Evolutionary conservation across 1,140 invertebrate genomes (phyloP).

Genomic region (Dolichoris vasculosae): DNA sequence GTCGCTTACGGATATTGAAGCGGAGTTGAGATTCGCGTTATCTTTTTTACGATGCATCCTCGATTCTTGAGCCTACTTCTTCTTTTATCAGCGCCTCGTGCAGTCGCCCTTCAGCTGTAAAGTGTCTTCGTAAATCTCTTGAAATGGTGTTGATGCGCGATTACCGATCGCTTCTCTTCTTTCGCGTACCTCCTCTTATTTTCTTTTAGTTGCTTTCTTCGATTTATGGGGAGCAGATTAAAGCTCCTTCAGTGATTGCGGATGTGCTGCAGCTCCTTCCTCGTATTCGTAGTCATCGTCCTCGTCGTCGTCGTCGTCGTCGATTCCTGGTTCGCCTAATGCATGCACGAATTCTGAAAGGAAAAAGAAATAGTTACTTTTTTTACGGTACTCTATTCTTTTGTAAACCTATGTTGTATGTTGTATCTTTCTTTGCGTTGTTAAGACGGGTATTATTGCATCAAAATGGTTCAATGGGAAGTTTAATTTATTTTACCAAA

Average conservation of each 20-base stretch:
- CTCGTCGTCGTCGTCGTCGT: constrained; percentile 86
- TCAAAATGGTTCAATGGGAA: too few relatives aligned
- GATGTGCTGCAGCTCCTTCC: neutral
- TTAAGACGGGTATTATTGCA: too few relatives aligned
- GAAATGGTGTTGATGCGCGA: neutral
- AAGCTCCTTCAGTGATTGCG: neutral
- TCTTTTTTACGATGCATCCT: neutral
- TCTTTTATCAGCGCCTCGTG: neutral
- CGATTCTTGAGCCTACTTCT: neutral
- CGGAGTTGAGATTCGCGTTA: neutral
- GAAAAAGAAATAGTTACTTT: neutral
- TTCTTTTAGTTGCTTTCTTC: neutral
- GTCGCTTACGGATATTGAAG: neutral
- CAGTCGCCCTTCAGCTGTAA: neutral
- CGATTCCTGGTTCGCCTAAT: constrained; percentile 84
- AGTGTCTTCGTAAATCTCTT: constrained; percentile 12
- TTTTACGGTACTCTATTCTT: too few relatives aligned
- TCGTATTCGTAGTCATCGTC: constrained; percentile 80
- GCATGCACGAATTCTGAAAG: constrained; percentile 88
- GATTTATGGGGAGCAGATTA: neutral
- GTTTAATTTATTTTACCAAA: too few relatives aligned
- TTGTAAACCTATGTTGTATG: too few relatives aligned
- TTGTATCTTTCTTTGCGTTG: too few relatives aligned
- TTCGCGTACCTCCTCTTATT: neutral
- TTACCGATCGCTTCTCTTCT: neutral